phyloP scores from a whole-genome alignment of 53 echinoderm and acorn worm species.

The Holothuria scabra region DNA sequence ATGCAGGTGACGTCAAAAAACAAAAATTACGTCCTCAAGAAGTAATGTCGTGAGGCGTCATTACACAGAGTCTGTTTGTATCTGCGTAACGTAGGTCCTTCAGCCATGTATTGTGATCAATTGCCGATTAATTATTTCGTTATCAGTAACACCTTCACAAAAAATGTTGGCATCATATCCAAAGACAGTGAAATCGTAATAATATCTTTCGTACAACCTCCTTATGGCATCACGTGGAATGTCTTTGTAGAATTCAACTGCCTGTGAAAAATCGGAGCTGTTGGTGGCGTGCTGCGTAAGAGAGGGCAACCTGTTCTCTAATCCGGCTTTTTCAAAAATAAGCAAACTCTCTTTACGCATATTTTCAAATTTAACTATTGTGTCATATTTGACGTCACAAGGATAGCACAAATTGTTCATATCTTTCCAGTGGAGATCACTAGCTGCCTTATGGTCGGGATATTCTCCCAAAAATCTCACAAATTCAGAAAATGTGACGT shows the following conservation, averaged over 20 bases:
- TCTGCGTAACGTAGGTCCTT: neutral
- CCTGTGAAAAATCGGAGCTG: slow-evolving; percentile 2
- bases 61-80: too few species aligned
- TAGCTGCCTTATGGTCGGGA: neutral
- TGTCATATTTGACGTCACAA: slow-evolving; percentile 40
- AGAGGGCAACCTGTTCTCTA: neutral
- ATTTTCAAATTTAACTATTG: slow-evolving; percentile 33
- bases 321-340: slow-evolving; percentile 20
- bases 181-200: slow-evolving; percentile 32
- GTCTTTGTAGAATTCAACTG: neutral
- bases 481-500: slow-evolving; percentile 35
- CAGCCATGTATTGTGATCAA: neutral
- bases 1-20: too few species aligned
- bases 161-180: slow-evolving; percentile 16
- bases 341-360: slow-evolving; percentile 5
- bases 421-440: slow-evolving; percentile 19
- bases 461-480: slow-evolving; percentile 34
- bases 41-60: too few species aligned
- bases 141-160: neutral
- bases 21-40: too few species aligned
- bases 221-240: slow-evolving; percentile 6
- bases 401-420: slow-evolving; percentile 30
- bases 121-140: neutral
- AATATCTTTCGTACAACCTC: slow-evolving; percentile 25
- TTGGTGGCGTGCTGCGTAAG: slow-evolving; percentile 20